Conservation (phyloP, 2,888 invertebrate genomes). For the Plemyria rubiginata region DNA sequence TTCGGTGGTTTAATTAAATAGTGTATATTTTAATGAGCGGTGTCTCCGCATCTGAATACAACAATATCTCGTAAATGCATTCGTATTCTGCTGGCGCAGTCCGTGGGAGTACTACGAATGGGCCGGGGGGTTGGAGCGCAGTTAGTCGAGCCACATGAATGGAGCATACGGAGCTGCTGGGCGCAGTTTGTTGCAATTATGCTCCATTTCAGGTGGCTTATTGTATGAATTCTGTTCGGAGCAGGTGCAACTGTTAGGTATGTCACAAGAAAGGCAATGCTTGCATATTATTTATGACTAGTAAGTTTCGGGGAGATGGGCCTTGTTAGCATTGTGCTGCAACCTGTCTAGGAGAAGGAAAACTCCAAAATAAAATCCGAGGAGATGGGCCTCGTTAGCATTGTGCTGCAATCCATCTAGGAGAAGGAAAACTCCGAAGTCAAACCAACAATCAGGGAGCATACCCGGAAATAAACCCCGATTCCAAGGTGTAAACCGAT, state of each 20-base stretch:
- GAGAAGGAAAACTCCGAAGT: too few relatives aligned
- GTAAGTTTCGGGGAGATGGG: too few relatives aligned
- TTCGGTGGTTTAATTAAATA: slow-evolving; percentile 16
- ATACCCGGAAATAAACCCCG: too few relatives aligned
- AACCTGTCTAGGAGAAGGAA: too few relatives aligned
- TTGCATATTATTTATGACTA: too few relatives aligned
- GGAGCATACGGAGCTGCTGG: slow-evolving; percentile 2
- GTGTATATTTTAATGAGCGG: slow-evolving; percentile 35
- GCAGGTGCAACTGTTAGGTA: not conserved
- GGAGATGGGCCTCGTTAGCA: too few relatives aligned
- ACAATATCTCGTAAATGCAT: slow-evolving; percentile 34
- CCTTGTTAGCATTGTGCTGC: too few relatives aligned
- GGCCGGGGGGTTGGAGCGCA: not conserved
- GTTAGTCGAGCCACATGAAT: slow-evolving; percentile 3
- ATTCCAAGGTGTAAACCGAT: too few relatives aligned
- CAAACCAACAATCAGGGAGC: too few relatives aligned
- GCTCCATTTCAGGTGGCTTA: not conserved
- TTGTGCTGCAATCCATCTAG: too few relatives aligned
- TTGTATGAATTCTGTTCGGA: not conserved
- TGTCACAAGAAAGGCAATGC: not conserved
- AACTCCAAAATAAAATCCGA: too few relatives aligned
- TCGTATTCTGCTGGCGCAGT: slow-evolving; percentile 21
- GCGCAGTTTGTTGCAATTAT: slow-evolving; percentile 16
- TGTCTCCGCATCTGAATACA: slow-evolving; percentile 26
- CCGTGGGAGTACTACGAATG: slow-evolving; percentile 18